Evolutionary conservation across 1,140 invertebrate species (phyloP), one percentile per base, ranked within the genome.

Genomic region (Leptestheria dahalacensis): DNA sequence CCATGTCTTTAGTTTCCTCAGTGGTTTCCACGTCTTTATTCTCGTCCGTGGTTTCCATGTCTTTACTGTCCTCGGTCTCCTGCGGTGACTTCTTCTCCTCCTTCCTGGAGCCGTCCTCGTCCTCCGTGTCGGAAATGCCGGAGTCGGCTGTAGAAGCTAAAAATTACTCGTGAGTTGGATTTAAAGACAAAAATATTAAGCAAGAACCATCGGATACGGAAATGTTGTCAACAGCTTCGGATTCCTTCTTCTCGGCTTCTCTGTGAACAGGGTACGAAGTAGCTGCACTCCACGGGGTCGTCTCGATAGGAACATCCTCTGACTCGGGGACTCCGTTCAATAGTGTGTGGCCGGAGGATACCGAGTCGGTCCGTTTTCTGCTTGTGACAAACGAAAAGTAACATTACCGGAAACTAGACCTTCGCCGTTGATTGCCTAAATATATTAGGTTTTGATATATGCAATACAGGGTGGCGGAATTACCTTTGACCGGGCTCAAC

Each of bases 401-500:
- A 18, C 20, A 26, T 26, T 54, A 29, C 4, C 11, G 20, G 18
- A 18, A n/a, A 50, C 11, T 50, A 11, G 10, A 18, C 20, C n/a
- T 50, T 50, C 11, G 15, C 3, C 46, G 6, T n/a, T n/a, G n/a
- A n/a, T n/a, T n/a, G n/a, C n/a, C n/a, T n/a, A n/a, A n/a, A n/a
- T n/a, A n/a, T n/a, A n/a, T n/a, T n/a, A n/a, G n/a, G n/a, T n/a
- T 41, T 41, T 41, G 15, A 41, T 41, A 9, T 41, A 41, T 9
- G 33, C 15, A 56, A 15, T 25, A 20, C n/a, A 33, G 20, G 24
- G 21, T 10, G 25, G 47, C n/a, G 20, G 6, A 56, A 23, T 61
- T 62, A 70, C 75, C 66, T 74, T 77, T 60, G 68, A 73, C 85
- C 85, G 1, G 90, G 89, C 70, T 96, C 91, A 46, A 90, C 82